Percentiles rank a stretch among this genome's conserved stretches.
Evolutionary conservation across 2,113 vertebrate genomes (phyloP).

Genomic region (Mixornis gularis): DNA sequence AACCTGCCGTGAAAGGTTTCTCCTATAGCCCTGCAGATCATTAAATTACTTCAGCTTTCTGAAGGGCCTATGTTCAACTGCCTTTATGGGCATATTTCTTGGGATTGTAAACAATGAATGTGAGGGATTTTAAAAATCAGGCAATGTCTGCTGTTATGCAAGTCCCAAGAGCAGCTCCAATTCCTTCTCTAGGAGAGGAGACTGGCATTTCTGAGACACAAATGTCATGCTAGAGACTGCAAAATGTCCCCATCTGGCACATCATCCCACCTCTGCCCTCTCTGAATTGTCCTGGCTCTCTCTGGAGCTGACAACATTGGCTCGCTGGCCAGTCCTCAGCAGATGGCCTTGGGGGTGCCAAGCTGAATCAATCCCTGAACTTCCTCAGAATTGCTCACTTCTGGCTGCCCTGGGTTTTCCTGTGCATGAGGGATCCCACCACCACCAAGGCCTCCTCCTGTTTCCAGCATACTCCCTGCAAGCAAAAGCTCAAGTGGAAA

Average conservation of each 20-base stretch:
- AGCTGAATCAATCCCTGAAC: not conserved
- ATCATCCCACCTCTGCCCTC: not conserved
- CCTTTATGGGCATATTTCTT: not conserved
- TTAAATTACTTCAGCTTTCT: not conserved
- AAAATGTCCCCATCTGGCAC: not conserved
- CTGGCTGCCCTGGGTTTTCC: not conserved
- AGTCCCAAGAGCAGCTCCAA: not conserved
- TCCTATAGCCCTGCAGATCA: not conserved
- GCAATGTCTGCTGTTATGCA: not conserved
- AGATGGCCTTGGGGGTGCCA: not conserved
- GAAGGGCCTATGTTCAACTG: not conserved
- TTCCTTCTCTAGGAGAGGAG: not conserved
- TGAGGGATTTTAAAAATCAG: not conserved
- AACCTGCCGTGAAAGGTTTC: not conserved
- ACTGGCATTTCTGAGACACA: not conserved
- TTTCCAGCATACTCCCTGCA: not conserved
- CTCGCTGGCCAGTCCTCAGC: not conserved
- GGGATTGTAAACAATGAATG: not conserved
- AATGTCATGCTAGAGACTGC: not conserved
- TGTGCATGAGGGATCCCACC: not conserved
- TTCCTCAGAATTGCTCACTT: not conserved
- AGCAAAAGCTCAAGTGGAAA: not conserved
- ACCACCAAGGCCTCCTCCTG: not conserved
- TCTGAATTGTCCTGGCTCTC: not conserved
- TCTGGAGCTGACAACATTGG: not conserved